A percentile compares a stretch with the other conserved stretches of the same genome.
Conservation (phyloP, 2,797 vertebrate species). For the Microchirus variegatus region DNA sequence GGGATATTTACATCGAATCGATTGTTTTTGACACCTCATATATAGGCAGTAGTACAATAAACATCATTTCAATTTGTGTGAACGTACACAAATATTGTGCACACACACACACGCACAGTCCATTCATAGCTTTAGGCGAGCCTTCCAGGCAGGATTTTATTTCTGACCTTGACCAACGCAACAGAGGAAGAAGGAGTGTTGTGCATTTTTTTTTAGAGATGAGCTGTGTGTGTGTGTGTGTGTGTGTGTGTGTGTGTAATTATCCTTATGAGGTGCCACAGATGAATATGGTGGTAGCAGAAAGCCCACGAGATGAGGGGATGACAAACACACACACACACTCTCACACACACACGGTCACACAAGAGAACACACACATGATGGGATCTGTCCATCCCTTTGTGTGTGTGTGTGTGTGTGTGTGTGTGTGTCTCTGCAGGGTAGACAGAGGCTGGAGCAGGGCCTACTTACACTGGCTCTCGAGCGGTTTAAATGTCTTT, state of each 20-base stretch:
- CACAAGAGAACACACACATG: conserved; percentile 55
- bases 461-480: conserved; percentile 63
- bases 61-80: neutral
- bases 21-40: neutral
- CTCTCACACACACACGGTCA: conserved; percentile 41
- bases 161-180: conserved; percentile 68
- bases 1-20: too few species aligned
- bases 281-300: conserved; percentile 67
- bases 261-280: conserved; percentile 68
- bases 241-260: conserved; percentile 51
- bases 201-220: conserved; percentile 30
- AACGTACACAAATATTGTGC: neutral
- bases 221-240: conserved; percentile 25
- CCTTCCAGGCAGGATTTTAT: conserved; percentile 63
- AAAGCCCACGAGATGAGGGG: conserved; percentile 66
- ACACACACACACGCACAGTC: conserved; percentile 24
- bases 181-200: conserved; percentile 22
- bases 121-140: conserved; percentile 59
- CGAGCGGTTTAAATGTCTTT: conserved; percentile 52
- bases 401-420: conserved; percentile 21
- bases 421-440: conserved; percentile 36
- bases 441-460: conserved; percentile 57
- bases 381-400: conserved; percentile 66
- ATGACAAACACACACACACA: conserved; percentile 53
- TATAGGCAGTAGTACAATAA: too few species aligned